phyloP scores from a whole-genome alignment of 2,113 vertebrate species.

The Lepus americanus region DNA sequence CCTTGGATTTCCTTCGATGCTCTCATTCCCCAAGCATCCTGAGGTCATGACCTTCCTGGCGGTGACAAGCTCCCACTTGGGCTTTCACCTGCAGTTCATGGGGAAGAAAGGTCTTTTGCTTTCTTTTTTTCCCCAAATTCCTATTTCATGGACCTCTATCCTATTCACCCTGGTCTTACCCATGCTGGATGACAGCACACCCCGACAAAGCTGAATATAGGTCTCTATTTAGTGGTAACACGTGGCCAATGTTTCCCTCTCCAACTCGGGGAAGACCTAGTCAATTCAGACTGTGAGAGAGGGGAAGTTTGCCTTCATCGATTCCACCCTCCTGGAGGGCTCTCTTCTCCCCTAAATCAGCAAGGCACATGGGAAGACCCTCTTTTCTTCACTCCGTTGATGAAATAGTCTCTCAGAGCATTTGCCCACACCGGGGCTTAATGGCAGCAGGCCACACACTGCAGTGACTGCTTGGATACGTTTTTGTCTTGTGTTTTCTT shows the following conservation, averaged over 20 bases:
- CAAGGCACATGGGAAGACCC: neutral
- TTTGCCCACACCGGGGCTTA: neutral
- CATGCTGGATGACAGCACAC: neutral
- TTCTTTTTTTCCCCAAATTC: neutral
- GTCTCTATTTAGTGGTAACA: slow-evolving; percentile 12
- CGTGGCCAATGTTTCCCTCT: neutral
- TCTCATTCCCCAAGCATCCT: neutral
- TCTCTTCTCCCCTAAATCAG: neutral
- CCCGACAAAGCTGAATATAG: neutral
- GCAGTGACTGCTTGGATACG: neutral
- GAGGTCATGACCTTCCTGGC: neutral
- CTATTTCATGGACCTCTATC: neutral
- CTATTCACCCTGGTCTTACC: neutral
- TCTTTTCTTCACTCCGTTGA: neutral
- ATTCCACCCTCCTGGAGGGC: neutral
- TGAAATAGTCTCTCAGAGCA: neutral
- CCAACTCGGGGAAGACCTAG: neutral
- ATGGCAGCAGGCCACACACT: neutral
- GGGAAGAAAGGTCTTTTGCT: neutral
- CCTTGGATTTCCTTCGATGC: neutral
- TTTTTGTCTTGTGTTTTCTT: neutral
- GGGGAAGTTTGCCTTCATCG: slow-evolving; percentile 41
- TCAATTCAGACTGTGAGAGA: neutral
- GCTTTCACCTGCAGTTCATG: neutral
- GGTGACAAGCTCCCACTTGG: neutral